Evolutionary conservation across 92 coral and sea anemone genomes (phyloP).

Genomic region (Paragorgia papillata): DNA sequence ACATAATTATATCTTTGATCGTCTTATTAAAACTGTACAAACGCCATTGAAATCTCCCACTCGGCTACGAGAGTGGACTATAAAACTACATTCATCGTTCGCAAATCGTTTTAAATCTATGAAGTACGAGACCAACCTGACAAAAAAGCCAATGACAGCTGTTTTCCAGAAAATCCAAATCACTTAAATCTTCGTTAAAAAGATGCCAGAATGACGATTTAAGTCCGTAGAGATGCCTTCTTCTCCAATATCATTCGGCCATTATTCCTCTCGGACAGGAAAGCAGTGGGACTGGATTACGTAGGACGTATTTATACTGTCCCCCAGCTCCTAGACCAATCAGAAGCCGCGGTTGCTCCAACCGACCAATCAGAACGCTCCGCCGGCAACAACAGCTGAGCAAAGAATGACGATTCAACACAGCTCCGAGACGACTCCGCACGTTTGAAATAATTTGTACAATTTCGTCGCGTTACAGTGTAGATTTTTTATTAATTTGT

Average conservation of each 20-base stretch:
- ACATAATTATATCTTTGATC: too few species aligned
- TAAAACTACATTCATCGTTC: too few species aligned
- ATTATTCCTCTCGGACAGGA: background rate
- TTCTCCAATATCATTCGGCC: constrained; percentile 12
- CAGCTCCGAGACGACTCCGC: background rate
- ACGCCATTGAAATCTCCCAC: too few species aligned
- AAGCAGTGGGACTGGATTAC: background rate
- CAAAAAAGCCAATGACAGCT: constrained; percentile 33
- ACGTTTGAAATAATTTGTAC: too few species aligned
- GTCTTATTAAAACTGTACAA: too few species aligned
- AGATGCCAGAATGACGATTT: constrained; percentile 26
- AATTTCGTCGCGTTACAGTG: too few species aligned
- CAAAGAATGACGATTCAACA: background rate
- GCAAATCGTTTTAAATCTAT: background rate
- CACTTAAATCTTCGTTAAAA: constrained; percentile 3
- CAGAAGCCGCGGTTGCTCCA: background rate
- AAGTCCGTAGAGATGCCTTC: background rate
- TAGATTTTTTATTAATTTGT: too few species aligned
- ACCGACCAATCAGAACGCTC: background rate
- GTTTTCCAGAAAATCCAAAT: constrained; percentile 43
- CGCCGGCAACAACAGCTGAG: background rate
- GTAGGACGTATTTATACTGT: background rate
- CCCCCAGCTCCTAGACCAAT: background rate
- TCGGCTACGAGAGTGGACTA: too few species aligned
- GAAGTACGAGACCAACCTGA: constrained; percentile 12